These are phyloP conservation scores for Rhinatrema bivittatum DNA, from an alignment of 2,797 vertebrate species.

Conservation along the genomic window DNA sequence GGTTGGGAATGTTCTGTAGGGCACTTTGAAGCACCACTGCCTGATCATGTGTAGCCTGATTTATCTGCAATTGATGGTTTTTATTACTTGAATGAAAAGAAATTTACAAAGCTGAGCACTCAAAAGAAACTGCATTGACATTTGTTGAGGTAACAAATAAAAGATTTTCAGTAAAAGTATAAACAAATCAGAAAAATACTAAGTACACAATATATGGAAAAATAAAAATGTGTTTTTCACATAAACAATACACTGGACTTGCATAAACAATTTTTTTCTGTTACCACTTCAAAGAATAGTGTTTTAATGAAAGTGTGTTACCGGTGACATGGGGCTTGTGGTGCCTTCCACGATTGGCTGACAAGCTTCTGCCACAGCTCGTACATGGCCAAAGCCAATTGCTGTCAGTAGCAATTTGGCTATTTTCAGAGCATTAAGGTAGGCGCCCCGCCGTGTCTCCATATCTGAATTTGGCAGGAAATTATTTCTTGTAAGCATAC, in stretches of 20 bases:
- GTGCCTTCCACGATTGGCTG: slow-evolving; percentile 89
- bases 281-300: too few relatives aligned
- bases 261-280: too few relatives aligned
- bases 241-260: too few relatives aligned
- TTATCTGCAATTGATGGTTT: slow-evolving; percentile 68
- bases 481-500: slow-evolving; percentile 98
- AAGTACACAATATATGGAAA: too few relatives aligned
- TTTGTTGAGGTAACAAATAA: not conserved
- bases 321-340: slow-evolving; percentile 83
- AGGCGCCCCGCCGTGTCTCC: slow-evolving; percentile 95
- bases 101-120: not conserved
- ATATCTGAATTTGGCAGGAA: slow-evolving; percentile 95
- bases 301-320: too few relatives aligned
- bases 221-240: too few relatives aligned
- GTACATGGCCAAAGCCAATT: slow-evolving; percentile 93
- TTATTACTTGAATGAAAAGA: slow-evolving; percentile 16
- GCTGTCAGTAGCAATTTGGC: slow-evolving; percentile 93
- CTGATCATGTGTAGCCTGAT: slow-evolving; percentile 94
- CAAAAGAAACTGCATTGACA: too few relatives aligned
- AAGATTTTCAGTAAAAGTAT: too few relatives aligned
- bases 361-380: slow-evolving; percentile 95
- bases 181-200: not conserved
- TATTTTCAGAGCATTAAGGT: slow-evolving; percentile 95
- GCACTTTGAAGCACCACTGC: slow-evolving; percentile 95
- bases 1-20: slow-evolving; percentile 97